A percentile compares a stretch with the other conserved stretches of the same genome.
Conservation (phyloP, 2,797 vertebrate genomes). For the Podarcis siculus region DNA sequence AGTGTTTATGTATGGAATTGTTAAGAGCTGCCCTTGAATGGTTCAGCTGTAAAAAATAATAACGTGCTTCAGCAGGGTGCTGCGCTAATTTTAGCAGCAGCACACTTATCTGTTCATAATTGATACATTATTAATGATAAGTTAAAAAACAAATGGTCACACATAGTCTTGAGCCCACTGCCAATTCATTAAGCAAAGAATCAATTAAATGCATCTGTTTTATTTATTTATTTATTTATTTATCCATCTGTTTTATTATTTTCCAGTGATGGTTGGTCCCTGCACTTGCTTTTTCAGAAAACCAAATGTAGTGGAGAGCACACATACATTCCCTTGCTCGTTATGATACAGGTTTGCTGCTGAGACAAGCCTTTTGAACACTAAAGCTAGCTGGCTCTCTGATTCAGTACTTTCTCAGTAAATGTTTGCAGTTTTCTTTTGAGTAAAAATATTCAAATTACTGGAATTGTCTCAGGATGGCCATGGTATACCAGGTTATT, state of each 20-base stretch:
- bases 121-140: no score
- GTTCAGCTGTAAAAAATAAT: background rate
- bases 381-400: background rate
- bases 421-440: background rate
- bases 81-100: background rate
- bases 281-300: background rate
- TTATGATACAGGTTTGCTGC: background rate
- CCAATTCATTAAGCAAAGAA: background rate
- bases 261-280: background rate
- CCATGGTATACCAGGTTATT: background rate
- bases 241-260: background rate
- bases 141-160: no score
- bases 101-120: background rate
- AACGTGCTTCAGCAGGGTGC: background rate
- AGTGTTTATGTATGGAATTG: background rate
- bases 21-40: background rate
- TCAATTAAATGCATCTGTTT: background rate
- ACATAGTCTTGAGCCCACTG: background rate
- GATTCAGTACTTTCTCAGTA: background rate
- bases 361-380: no score
- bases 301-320: background rate
- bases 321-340: no score
- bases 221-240: no score
- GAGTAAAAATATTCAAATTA: background rate
- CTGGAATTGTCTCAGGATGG: background rate